Evolutionary conservation across 2,113 vertebrate species (phyloP).

Genomic region (Paradoxurus hermaphroditus): DNA sequence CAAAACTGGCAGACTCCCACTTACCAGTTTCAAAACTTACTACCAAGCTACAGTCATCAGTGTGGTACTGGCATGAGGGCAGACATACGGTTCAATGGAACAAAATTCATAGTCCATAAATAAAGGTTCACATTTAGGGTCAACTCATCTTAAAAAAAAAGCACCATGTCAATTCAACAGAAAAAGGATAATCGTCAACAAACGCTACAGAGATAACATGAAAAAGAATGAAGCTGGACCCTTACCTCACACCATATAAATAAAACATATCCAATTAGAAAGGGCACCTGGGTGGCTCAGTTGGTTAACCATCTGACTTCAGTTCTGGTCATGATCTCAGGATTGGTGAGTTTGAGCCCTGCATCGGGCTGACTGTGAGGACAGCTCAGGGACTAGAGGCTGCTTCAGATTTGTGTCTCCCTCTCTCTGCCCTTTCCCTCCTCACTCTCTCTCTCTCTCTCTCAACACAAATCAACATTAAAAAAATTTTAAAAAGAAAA

Average conservation of each 20-base stretch:
- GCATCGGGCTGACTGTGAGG: too few species aligned
- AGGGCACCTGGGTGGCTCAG: background rate
- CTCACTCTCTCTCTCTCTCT: too few species aligned
- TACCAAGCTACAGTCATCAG: background rate
- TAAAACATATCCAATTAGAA: background rate
- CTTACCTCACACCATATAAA: background rate
- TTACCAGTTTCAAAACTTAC: conserved; percentile 3
- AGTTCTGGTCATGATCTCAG: too few species aligned
- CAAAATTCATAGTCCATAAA: background rate
- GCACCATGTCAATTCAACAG: background rate
- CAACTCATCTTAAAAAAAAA: background rate
- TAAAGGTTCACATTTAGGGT: background rate
- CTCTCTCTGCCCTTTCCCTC: too few species aligned
- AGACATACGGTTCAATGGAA: background rate
- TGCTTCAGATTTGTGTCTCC: too few species aligned
- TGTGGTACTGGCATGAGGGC: background rate
- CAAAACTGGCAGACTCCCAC: background rate
- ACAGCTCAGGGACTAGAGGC: too few species aligned
- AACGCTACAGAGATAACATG: background rate
- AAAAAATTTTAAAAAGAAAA: background rate
- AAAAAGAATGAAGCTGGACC: background rate
- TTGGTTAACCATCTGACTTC: too few species aligned
- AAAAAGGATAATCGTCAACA: background rate
- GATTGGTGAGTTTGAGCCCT: too few species aligned
- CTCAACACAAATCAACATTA: too few species aligned